Percentiles rank a stretch among this genome's conserved stretches.
Evolutionary conservation across 1,140 invertebrate species (phyloP).

Genomic region (Apis laboriosa): DNA sequence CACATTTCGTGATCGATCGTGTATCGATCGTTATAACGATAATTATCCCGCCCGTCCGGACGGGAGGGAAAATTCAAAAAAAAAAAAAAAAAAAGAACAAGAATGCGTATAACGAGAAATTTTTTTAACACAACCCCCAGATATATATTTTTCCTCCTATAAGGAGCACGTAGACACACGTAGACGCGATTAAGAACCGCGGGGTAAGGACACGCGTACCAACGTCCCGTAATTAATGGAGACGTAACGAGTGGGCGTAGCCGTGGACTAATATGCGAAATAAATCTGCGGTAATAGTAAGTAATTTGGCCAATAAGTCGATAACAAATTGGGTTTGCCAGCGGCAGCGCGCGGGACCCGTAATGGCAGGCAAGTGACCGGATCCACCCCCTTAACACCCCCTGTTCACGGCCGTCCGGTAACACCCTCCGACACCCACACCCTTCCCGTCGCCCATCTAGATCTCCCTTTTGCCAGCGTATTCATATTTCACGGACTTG

Average conservation of each 20-base stretch:
- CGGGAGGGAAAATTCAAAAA: no score
- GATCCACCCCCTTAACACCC: slow-evolving; percentile 68
- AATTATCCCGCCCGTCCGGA: no score
- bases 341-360: slow-evolving; percentile 70
- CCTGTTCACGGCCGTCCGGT: slow-evolving; percentile 31
- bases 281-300: slow-evolving; percentile 82
- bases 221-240: slow-evolving; percentile 76
- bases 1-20: no score
- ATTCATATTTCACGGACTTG: slow-evolving; percentile 80
- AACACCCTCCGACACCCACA: slow-evolving; percentile 9
- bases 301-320: slow-evolving; percentile 81
- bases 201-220: slow-evolving; percentile 23
- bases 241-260: slow-evolving; percentile 76
- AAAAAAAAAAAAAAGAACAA: no score
- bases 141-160: no score
- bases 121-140: no score
- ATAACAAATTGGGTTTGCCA: slow-evolving; percentile 81
- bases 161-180: neutral
- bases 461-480: slow-evolving; percentile 66
- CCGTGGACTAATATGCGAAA: slow-evolving; percentile 78
- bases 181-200: slow-evolving; percentile 23
- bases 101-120: no score
- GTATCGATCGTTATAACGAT: no score
- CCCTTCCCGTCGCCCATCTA: slow-evolving; percentile 34
- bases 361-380: slow-evolving; percentile 79